Conservation (phyloP, 2,888 invertebrate species). For the Drosophila algonquin region DNA sequence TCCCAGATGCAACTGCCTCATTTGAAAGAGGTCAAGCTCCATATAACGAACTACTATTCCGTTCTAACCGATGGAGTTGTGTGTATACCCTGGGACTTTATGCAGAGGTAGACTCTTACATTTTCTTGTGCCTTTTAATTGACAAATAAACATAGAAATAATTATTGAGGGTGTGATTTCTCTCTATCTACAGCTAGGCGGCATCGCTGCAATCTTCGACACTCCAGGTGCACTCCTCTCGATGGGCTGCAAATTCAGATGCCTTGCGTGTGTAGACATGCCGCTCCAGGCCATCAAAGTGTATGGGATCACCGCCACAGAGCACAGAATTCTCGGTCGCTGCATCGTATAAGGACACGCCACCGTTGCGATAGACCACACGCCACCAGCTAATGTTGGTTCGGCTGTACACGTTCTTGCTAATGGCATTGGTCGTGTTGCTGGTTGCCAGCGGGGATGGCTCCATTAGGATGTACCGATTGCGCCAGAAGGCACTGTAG, state of each 20-base stretch:
- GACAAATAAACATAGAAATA: constrained; percentile 51
- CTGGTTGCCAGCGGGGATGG: constrained; percentile 1
- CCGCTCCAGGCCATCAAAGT: constrained; percentile 63
- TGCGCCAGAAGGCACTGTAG: constrained; percentile 64
- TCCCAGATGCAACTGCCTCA: constrained; percentile 85
- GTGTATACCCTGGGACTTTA: constrained; percentile 96
- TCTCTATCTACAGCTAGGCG: constrained; percentile 12
- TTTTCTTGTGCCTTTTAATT: constrained; percentile 60
- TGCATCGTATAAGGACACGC: constrained; percentile 60
- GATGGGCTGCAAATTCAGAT: constrained; percentile 43
- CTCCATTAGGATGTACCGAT: constrained; percentile 62
- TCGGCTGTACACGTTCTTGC: constrained; percentile 71
- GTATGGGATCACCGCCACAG: constrained; percentile 66
- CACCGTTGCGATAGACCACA: constrained; percentile 40
- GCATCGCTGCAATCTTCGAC: constrained; percentile 72
- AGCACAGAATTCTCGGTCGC: constrained; percentile 43
- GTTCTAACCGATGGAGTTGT: constrained; percentile 95
- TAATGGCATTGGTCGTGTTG: constrained; percentile 42
- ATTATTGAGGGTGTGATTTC: neutral
- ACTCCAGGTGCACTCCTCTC: constrained; percentile 67
- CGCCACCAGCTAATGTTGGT: constrained; percentile 57
- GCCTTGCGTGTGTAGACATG: constrained; percentile 68
- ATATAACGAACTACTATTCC: constrained; percentile 95
- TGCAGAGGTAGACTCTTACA: constrained; percentile 51
- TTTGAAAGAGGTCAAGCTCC: constrained; percentile 87